Evolutionary conservation across 1,140 invertebrate genomes (phyloP), one percentile per base, ranked within the genome.

Genomic region (Trinorchestia longiramus): DNA sequence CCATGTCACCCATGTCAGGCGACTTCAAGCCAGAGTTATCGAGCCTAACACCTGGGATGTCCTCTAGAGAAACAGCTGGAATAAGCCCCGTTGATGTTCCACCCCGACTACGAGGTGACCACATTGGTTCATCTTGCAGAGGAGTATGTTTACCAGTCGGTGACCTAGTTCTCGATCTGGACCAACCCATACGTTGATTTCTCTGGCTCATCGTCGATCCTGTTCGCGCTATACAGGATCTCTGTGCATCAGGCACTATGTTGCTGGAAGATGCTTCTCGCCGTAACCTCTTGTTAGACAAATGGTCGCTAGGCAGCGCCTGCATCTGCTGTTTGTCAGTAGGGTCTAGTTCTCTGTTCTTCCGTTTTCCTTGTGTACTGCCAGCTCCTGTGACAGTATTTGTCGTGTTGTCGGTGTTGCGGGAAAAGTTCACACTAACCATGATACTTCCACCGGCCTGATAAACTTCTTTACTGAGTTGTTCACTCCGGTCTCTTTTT

Each of bases 361-460:
- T 95, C 87, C 88, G 17, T 96, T 90, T 77, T 88, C 96, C 53
- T 77, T 77, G 62, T 96, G 96, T n/a, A 95, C 23, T 96, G 96
- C 96, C 42, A 96, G 95, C 87, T 96, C 96, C 95, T 57, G 96
- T 53, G 44, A 94, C 44, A 3, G 92, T 94, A 40, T 94, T 94
- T 11, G 92, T 94, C 15, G 92, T 94, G 92, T 47, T 94, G 92
- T 43, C 92, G n/a, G 43, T 45, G 40, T 43, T 94, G 96, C 96
- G 97, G 98, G 97, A 95, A 96, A 99, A 99, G 97, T 98, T 99
- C 15, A 99, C 98, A 97, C 98, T 99, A 0, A 99, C 98, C 53
- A 99, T 97, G 95, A 99, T 99, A 97, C 99, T 99, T 97, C 99
- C 98, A 8, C 99, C 99, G 44, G 98, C 99, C 0, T 99, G 98